Evolutionary conservation across 2,113 vertebrate species (phyloP).

Genomic region (Clupea harengus): DNA sequence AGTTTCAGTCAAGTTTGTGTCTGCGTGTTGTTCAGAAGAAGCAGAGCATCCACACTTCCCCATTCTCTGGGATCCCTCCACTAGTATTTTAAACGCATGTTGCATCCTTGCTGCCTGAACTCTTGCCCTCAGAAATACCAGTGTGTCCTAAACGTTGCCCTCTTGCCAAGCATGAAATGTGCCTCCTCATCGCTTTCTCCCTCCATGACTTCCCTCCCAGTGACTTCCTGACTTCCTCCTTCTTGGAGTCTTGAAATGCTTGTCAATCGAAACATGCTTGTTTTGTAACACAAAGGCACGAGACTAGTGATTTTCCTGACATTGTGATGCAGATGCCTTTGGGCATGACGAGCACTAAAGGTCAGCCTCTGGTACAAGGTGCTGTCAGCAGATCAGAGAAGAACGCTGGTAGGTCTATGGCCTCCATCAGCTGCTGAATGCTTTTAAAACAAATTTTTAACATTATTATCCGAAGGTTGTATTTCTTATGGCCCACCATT

Average conservation of each 20-base stretch:
- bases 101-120: not conserved
- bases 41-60: not conserved
- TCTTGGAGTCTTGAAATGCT: not conserved
- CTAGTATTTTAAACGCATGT: not conserved
- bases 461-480: too few species aligned
- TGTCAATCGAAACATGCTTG: not conserved
- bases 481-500: too few species aligned
- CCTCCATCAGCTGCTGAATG: too few species aligned
- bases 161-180: not conserved
- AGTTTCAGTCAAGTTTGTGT: not conserved
- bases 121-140: not conserved
- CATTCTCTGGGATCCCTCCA: not conserved
- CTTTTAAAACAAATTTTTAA: too few species aligned
- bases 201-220: not conserved
- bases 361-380: too few species aligned
- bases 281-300: not conserved
- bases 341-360: too few species aligned
- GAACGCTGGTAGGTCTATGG: too few species aligned
- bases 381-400: too few species aligned
- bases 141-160: not conserved
- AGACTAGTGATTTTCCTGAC: too few species aligned
- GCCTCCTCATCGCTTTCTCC: not conserved
- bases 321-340: too few species aligned
- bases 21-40: not conserved
- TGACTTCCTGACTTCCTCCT: not conserved